Base-by-base conservation (phyloP, 2,797 vertebrate species). In the Gambusia yucatana region DNA sequence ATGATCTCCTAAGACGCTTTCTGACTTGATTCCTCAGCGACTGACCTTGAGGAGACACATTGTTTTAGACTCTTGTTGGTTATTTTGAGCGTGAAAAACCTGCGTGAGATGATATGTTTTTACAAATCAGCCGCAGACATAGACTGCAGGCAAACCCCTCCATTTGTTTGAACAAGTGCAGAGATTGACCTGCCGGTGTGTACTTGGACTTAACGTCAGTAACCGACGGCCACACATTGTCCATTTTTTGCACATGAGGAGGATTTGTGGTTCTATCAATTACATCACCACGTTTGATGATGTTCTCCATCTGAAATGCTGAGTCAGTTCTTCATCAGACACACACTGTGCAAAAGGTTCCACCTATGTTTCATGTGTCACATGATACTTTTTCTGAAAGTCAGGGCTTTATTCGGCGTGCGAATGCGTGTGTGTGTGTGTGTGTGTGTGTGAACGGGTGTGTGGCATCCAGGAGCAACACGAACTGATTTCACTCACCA, bases 21-120 rank as follows among this genome's bases (percentile, higher is more conserved):
- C 36, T 65, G 72, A 75, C 50, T 78, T 79, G 52, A 30, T 65
- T 73, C 65, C 78, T 77, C 2, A 80, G 73, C 46, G 69, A 72
- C 74, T 89, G 88, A 92, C 92, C 91, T 92, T 91, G 91, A 69
- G 67, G 87, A 55, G 10, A 25, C 20, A 20, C 9, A 22, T 22
- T 25, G 39, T 67, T 16, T 30, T 16, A 36, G 16, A 41, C 36
- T 39, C 33, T 39, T 39, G 2, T 17, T 33, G 30, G 59, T 61
- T 33, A 33, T 33, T 33, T 33, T 33, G 33, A 33, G 33, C 33
- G 33, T 52, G 22, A 22, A 25, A 22, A 52, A 9, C 7, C 50
- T 25, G 50, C 22, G 25, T 33, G 33, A 33, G 33, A 33, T 33
- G 33, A 33, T 16, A 17, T 55, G 52, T 55, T n/a, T 25, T n/a